phyloP scores from a whole-genome alignment of 2,888 invertebrate species.

The Eristalis pertinax region DNA sequence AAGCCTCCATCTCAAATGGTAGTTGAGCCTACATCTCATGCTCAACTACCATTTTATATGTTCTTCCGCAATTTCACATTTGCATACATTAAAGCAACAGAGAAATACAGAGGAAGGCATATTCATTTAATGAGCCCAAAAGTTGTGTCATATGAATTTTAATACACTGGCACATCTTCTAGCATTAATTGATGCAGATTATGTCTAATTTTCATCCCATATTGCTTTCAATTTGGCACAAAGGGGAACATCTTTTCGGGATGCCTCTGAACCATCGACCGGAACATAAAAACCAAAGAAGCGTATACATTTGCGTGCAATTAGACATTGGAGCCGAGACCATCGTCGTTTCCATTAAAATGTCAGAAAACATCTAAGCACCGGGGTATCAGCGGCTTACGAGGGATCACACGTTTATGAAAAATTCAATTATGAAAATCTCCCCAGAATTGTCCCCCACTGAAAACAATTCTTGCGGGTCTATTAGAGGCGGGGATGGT shows the following conservation, averaged over 20 bases:
- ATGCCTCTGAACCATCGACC: slow-evolving; percentile 28
- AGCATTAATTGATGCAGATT: slow-evolving; percentile 49
- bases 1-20: slow-evolving; percentile 1
- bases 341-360: slow-evolving; percentile 34
- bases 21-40: background rate
- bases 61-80: slow-evolving; percentile 25
- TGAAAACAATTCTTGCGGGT: slow-evolving; percentile 35
- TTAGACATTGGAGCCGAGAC: slow-evolving; percentile 34
- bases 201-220: slow-evolving; percentile 39
- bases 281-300: slow-evolving; percentile 37
- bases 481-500: slow-evolving; percentile 23
- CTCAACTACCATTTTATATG: background rate
- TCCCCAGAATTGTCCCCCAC: slow-evolving; percentile 7
- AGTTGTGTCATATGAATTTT: slow-evolving; percentile 30
- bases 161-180: slow-evolving; percentile 19
- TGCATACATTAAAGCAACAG: slow-evolving; percentile 38
- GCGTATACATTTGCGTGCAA: slow-evolving; percentile 36
- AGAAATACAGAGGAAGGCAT: slow-evolving; percentile 11
- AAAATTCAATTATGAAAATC: slow-evolving; percentile 63
- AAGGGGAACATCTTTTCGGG: slow-evolving; percentile 33
- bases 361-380: slow-evolving; percentile 45
- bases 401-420: slow-evolving; percentile 60
- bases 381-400: slow-evolving; percentile 43
- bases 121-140: slow-evolving; percentile 44
- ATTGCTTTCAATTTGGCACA: slow-evolving; percentile 38